Base-by-base conservation (phyloP, 1,140 invertebrate species). In the Solenopsis invicta region DNA sequence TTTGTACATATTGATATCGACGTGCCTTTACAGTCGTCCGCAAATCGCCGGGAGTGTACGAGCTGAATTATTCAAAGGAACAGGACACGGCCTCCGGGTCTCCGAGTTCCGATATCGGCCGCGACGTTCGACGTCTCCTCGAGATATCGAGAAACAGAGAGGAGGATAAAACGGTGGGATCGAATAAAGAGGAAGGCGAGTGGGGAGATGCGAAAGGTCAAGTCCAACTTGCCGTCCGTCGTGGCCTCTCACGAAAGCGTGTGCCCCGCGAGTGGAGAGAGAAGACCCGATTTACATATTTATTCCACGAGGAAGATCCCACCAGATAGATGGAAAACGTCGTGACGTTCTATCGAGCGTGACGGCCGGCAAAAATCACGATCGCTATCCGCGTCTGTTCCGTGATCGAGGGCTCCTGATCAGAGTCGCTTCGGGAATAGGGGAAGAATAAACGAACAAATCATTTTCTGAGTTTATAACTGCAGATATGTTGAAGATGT, bases 241-340 rank as follows among this genome's bases (percentile, higher is more conserved):
- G 77, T 85, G 72, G 77, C 56, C 69, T 56, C 56, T 86, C 67
- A 78, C 74, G 88, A 72, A 78, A 82, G 69, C 76, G 69, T 76
- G 87, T 76, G 75, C 72, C 76, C 61, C 21, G 54, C 84, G 80
- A 76, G 21, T 67, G 66, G 66, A 61, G 85, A 77, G 76, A 88
- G 86, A 88, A 86, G 72, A 69, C 1, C 48, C 89, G 84, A 92
- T 92, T 92, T 92, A 89, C 92, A 92, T 92, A 92, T 92, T 92
- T 92, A 92, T 92, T 90, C 86, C 88, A 90, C 91, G 91, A 92
- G 62, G 78, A 88, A 92, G 92, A 92, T 92, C 87, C 61, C 77
- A 13, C 29, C 59, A 74, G 89, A 92, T 91, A 92, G 87, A 91
- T 52, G 86, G 91, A 90, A 92, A 90, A 91, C 85, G 82, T 92